These are phyloP conservation scores for Mallotus villosus DNA, from an alignment of 2,797 vertebrate genomes.

Conservation along the genomic window DNA sequence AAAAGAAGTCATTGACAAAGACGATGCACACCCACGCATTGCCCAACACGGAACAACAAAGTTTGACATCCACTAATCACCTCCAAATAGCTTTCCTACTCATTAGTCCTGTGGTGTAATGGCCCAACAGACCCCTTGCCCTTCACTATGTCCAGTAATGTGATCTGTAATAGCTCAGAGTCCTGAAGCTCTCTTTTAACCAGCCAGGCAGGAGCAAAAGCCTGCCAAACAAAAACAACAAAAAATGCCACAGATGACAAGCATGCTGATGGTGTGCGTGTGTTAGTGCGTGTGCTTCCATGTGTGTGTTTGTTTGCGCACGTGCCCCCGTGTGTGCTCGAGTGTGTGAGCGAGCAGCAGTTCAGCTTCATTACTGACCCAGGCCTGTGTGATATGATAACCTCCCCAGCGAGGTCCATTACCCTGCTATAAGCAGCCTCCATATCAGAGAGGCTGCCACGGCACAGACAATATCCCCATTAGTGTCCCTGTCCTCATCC, in stretches of 20 bases:
- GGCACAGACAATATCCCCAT: conserved; percentile 35
- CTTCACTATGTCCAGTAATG: no score
- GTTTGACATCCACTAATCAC: conserved; percentile 25
- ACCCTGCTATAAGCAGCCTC: conserved; percentile 51
- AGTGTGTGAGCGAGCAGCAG: conserved; percentile 17
- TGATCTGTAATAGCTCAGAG: conserved; percentile 1
- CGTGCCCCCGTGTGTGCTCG: background rate
- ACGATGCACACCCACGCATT: background rate
- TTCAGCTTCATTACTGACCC: conserved; percentile 57
- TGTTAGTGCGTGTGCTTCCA: background rate
- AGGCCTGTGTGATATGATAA: conserved; percentile 51
- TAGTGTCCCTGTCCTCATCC: conserved; percentile 18
- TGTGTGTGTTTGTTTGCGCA: background rate
- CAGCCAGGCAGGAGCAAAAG: conserved; percentile 26
- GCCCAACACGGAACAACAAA: conserved; percentile 10
- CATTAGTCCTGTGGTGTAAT: conserved; percentile 8
- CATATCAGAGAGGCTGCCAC: conserved; percentile 31
- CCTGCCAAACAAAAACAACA: conserved; percentile 48
- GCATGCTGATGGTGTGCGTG: conserved; percentile 26
- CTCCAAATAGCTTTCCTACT: conserved; percentile 40
- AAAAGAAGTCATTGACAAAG: background rate
- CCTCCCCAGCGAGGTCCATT: conserved; percentile 48
- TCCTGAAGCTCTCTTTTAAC: conserved; percentile 4
- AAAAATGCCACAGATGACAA: conserved; percentile 33
- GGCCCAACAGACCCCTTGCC: no score